Conservation (phyloP, 1,140 invertebrate species). For the Zaprionus nigranus region DNA sequence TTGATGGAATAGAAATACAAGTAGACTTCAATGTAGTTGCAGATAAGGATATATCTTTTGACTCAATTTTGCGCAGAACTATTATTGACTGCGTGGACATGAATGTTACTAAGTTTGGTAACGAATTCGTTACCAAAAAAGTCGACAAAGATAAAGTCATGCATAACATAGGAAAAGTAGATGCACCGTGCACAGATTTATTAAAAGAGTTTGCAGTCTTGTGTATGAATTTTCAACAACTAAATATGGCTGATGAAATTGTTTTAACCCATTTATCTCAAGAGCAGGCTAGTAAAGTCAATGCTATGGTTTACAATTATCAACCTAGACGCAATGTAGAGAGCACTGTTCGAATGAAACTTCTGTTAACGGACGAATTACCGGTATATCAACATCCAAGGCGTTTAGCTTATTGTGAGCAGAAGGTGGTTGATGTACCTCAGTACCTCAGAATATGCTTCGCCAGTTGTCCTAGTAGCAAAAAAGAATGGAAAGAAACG, state of each 20-base stretch:
- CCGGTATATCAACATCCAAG: no score
- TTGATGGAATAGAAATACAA: slow-evolving; percentile 18
- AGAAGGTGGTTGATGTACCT: slow-evolving; percentile 5
- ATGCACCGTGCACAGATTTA: neutral
- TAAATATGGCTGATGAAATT: neutral
- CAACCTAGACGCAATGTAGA: no score
- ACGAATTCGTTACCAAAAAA: slow-evolving; percentile 4
- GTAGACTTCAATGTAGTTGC: slow-evolving; percentile 26
- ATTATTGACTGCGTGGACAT: slow-evolving; percentile 13
- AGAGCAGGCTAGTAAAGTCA: neutral
- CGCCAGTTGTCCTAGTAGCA: slow-evolving; percentile 1
- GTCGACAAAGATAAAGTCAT: no score
- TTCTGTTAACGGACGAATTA: no score
- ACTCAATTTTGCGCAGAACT: slow-evolving; percentile 24
- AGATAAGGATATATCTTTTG: slow-evolving; percentile 30
- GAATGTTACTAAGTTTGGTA: neutral
- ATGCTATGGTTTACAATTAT: slow-evolving; percentile 1
- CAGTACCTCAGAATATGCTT: slow-evolving; percentile 8
- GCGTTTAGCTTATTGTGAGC: slow-evolving; percentile 32
- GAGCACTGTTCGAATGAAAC: no score
- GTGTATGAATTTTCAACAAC: neutral
- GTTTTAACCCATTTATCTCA: neutral
- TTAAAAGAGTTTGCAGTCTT: neutral
- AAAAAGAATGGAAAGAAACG: neutral
- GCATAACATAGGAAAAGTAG: neutral